phyloP scores from a whole-genome alignment of 64 coral and sea anemone genomes.

The Porites lutea region DNA sequence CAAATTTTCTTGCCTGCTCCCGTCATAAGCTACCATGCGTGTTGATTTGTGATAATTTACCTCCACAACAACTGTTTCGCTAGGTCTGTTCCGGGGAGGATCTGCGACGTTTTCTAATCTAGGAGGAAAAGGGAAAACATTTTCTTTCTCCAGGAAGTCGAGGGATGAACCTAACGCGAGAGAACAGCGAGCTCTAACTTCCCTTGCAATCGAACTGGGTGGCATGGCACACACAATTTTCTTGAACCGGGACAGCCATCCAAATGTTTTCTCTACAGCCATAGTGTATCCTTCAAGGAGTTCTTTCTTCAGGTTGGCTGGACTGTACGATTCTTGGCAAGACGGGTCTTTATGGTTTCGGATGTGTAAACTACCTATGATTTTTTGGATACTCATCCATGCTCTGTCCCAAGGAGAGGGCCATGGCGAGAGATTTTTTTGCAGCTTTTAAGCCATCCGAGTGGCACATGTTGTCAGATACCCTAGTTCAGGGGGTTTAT shows the following conservation, averaged over 20 bases:
- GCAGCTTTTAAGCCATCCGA: constrained; percentile 1
- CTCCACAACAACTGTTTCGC: neutral
- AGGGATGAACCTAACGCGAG: neutral
- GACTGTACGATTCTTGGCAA: constrained; percentile 32
- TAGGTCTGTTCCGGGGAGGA: neutral
- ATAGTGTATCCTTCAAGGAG: neutral
- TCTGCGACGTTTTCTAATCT: neutral
- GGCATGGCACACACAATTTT: constrained; percentile 59
- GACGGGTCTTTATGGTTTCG: constrained; percentile 28
- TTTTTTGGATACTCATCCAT: neutral
- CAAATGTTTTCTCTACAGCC: constrained; percentile 39
- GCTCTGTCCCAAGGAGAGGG: neutral
- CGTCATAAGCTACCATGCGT: neutral
- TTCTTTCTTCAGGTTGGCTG: neutral
- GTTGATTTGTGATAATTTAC: neutral
- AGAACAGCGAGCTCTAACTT: neutral
- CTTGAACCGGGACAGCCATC: constrained; percentile 45
- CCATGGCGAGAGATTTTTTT: neutral
- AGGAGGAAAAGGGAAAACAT: neutral
- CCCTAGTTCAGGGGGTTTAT: neutral
- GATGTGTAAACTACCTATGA: constrained; percentile 3
- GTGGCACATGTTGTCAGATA: constrained; percentile 37
- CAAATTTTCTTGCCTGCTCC: no score
- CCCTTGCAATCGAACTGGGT: neutral
- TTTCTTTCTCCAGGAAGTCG: neutral